Percentiles rank a stretch among this genome's conserved stretches.
Conservation (phyloP, 2,888 invertebrate genomes). For the Xanthorhoe designata region DNA sequence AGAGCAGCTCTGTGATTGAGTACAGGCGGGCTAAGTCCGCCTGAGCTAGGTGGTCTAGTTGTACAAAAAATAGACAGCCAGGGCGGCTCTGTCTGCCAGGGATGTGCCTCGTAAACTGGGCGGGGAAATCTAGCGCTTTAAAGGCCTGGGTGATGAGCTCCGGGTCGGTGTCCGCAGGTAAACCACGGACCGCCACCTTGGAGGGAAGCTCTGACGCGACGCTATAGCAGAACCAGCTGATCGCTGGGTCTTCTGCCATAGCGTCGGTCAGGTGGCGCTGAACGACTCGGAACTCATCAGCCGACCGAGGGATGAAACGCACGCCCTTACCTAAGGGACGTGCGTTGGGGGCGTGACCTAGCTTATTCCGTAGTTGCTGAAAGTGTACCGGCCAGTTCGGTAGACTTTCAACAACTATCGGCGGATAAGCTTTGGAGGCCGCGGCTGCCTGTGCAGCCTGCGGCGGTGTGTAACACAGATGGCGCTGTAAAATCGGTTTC, state of each 20-base stretch:
- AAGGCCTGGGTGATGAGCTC: background rate
- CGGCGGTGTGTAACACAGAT: no score
- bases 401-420: constrained; percentile 36
- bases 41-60: constrained; percentile 7
- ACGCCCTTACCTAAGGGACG: background rate
- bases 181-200: background rate
- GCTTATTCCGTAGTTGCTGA: background rate
- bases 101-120: background rate
- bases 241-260: constrained; percentile 6
- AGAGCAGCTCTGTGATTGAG: background rate
- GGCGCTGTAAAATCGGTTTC: background rate
- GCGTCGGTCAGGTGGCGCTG: constrained; percentile 35
- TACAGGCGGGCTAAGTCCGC: background rate
- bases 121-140: constrained; percentile 21
- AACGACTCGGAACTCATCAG: constrained; percentile 33
- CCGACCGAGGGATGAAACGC: constrained; percentile 14
- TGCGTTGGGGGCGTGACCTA: background rate
- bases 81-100: background rate
- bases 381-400: background rate
- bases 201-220: constrained; percentile 6
- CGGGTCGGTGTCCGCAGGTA: background rate
- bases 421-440: constrained; percentile 10
- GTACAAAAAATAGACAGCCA: constrained; percentile 12
- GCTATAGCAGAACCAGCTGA: constrained; percentile 41
- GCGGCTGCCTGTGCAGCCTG: no score